A percentile compares a stretch with the other conserved stretches of the same genome.
Evolutionary conservation across 2,888 invertebrate species (phyloP).

Genomic region (Drosophila pseudotalamancana): DNA sequence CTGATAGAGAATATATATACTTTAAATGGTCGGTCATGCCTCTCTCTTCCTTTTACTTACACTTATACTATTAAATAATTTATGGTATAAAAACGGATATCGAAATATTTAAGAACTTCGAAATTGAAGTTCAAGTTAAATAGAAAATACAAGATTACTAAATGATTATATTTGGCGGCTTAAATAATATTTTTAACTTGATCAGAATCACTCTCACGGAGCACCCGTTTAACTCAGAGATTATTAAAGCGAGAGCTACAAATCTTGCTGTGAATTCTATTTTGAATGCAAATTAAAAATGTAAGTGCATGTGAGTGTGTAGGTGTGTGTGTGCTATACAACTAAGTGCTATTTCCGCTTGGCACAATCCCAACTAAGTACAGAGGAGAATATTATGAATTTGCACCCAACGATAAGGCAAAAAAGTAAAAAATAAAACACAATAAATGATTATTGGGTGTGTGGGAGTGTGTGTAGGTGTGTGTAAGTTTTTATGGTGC

Average conservation of each 20-base stretch:
- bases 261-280: background rate
- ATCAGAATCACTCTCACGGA: too few relatives aligned
- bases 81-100: too few relatives aligned
- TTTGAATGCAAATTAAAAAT: background rate
- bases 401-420: constrained; percentile 30
- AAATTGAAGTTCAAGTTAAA: too few relatives aligned
- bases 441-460: background rate
- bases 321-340: background rate
- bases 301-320: background rate
- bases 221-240: background rate
- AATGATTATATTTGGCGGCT: too few relatives aligned
- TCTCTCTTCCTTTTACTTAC: too few relatives aligned
- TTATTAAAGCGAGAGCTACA: background rate
- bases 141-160: too few relatives aligned
- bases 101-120: too few relatives aligned
- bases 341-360: constrained; percentile 44
- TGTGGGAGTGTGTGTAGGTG: constrained; percentile 1
- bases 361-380: constrained; percentile 19
- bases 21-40: too few relatives aligned
- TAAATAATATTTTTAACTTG: too few relatives aligned
- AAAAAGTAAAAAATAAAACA: background rate
- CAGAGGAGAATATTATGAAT: constrained; percentile 14
- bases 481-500: constrained; percentile 39
- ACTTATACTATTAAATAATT: too few relatives aligned
- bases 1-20: too few relatives aligned